phyloP scores from a whole-genome alignment of 2,888 invertebrate species.

The Amaurobius ferox region DNA sequence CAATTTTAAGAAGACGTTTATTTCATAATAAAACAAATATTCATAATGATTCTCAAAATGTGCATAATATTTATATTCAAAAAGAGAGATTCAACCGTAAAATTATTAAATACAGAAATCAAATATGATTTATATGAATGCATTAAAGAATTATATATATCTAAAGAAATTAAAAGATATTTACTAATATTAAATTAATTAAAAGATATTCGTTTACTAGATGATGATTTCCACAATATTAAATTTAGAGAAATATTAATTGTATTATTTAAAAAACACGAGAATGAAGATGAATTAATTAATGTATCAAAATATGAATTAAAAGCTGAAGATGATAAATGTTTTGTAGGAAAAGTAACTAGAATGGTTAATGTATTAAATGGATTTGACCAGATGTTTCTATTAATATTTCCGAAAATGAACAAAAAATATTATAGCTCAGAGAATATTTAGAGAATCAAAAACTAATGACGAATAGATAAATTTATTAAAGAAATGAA shows the following conservation, averaged over 20 bases:
- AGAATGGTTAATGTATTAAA: constrained; percentile 8
- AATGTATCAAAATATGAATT: constrained; percentile 14
- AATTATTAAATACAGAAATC: neutral
- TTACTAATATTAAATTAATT: no score
- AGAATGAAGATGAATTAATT: constrained; percentile 2
- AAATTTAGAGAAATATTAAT: constrained; percentile 11
- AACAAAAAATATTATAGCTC: constrained; percentile 18
- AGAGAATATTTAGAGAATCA: neutral
- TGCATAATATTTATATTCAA: neutral
- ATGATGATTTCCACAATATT: neutral
- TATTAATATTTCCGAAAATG: neutral
- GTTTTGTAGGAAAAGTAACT: constrained; percentile 18
- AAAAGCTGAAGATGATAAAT: constrained; percentile 18
- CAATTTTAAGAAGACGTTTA: neutral
- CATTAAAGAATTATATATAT: neutral
- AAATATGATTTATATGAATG: neutral
- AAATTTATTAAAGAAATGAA: no score
- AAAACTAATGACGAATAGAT: neutral
- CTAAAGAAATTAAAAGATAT: neutral
- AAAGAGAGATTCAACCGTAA: neutral
- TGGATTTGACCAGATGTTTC: neutral
- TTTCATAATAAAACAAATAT: neutral
- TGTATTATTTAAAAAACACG: neutral
- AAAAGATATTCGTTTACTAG: neutral
- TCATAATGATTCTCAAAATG: neutral